phyloP scores from a whole-genome alignment of 2,888 invertebrate genomes.

The Isotomurus palustris region DNA sequence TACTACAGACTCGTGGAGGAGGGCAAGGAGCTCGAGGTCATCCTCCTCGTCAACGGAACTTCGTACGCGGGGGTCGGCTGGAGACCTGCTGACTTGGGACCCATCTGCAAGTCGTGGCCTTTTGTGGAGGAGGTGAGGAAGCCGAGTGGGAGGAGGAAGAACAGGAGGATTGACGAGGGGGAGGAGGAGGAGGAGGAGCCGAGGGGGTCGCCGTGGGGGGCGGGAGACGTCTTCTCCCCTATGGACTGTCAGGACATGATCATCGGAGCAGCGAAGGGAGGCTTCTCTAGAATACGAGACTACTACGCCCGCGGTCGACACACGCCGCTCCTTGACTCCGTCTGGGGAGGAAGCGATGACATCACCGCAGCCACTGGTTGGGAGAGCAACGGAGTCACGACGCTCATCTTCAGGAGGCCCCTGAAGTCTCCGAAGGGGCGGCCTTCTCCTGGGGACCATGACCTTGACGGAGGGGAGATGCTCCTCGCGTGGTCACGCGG shows the following conservation, averaged over 20 bases:
- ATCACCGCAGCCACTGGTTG: constrained; percentile 82
- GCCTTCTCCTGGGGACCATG: constrained; percentile 77
- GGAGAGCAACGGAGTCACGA: constrained; percentile 83
- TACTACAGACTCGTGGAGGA: constrained; percentile 41
- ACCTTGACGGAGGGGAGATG: constrained; percentile 71
- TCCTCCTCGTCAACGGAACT: constrained; percentile 78
- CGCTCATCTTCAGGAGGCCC: constrained; percentile 83
- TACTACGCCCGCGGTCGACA: constrained; percentile 68
- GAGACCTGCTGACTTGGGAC: constrained; percentile 60
- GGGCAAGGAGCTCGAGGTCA: constrained; percentile 53
- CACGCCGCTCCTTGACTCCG: constrained; percentile 26
- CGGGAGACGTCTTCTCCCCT: constrained; percentile 33
- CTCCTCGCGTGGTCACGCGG: constrained; percentile 93
- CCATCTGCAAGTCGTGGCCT: constrained; percentile 36
- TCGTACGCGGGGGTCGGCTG: constrained; percentile 89
- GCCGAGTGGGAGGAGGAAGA: too few relatives aligned
- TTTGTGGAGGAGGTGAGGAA: too few relatives aligned
- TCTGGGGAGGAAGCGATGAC: constrained; percentile 83
- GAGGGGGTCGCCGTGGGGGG: too few relatives aligned
- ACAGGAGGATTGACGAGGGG: too few relatives aligned
- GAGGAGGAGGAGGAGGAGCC: too few relatives aligned
- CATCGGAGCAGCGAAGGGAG: constrained; percentile 80
- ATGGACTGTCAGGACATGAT: constrained; percentile 70
- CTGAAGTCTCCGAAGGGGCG: constrained; percentile 55
- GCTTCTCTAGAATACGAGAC: constrained; percentile 75